These are phyloP conservation scores for Onthophagus sagittarius DNA, from an alignment of 2,888 invertebrate species.

Conservation along the genomic window DNA sequence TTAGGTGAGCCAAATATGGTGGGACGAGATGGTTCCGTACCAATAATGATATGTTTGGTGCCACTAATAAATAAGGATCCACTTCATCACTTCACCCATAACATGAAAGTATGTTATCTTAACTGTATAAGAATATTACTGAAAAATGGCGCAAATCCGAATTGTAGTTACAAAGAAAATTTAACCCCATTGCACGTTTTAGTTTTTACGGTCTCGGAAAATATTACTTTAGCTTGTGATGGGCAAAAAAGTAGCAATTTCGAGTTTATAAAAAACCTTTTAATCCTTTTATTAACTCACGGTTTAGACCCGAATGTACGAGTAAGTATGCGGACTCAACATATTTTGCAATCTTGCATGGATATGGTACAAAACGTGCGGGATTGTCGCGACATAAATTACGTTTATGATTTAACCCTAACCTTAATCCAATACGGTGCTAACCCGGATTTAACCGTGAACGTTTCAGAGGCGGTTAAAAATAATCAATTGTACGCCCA, in stretches of 20 bases:
- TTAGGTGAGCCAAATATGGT: constrained; percentile 64
- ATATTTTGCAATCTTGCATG: constrained; percentile 67
- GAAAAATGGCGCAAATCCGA: constrained; percentile 69
- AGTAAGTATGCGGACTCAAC: constrained; percentile 59
- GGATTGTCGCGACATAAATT: constrained; percentile 61
- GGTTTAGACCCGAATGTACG: constrained; percentile 63
- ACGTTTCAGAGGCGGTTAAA: constrained; percentile 48
- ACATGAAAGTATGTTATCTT: constrained; percentile 70
- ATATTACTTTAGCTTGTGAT: constrained; percentile 64
- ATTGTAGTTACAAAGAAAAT: constrained; percentile 66
- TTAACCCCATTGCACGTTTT: constrained; percentile 67
- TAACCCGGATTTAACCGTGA: constrained; percentile 64
- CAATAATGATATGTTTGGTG: constrained; percentile 71
- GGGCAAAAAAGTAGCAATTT: constrained; percentile 64
- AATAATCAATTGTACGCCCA: constrained; percentile 42
- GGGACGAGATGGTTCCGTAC: constrained; percentile 67
- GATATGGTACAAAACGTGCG: constrained; percentile 68
- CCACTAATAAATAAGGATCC: constrained; percentile 73
- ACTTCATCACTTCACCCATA: constrained; percentile 67
- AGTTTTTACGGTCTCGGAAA: constrained; percentile 68
- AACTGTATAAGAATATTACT: constrained; percentile 66
- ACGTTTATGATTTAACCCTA: constrained; percentile 65
- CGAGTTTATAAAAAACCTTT: constrained; percentile 66
- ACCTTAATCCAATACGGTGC: constrained; percentile 72
- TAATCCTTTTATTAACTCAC: constrained; percentile 61